These are phyloP conservation scores for Holacanthella duospinosa DNA, from an alignment of 2,888 invertebrate species.

Conservation along the genomic window DNA sequence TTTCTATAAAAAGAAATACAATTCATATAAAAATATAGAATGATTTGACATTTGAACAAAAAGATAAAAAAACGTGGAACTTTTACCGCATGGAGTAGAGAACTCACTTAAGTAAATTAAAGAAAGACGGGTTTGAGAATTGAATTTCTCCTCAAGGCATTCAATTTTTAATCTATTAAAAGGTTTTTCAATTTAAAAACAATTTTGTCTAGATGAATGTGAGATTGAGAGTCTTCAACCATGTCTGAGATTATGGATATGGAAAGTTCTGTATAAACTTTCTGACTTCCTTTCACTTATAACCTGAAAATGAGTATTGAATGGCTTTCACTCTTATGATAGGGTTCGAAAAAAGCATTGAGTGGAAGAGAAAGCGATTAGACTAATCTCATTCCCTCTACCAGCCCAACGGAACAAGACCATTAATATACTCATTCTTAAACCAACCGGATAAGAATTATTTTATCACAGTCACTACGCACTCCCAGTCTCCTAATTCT, in stretches of 20 bases:
- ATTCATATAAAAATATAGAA: too few species aligned
- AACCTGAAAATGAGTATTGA: too few species aligned
- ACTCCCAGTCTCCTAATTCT: not conserved
- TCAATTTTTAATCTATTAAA: slow-evolving; percentile 5
- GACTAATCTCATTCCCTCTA: not conserved
- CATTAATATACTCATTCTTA: not conserved
- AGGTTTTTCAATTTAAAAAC: slow-evolving; percentile 3
- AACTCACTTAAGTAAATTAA: not conserved
- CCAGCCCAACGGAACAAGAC: not conserved
- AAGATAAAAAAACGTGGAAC: too few species aligned
- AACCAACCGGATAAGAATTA: not conserved
- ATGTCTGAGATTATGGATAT: not conserved
- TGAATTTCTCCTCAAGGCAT: not conserved
- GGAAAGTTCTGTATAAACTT: not conserved
- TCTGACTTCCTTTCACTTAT: not conserved
- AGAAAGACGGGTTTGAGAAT: too few species aligned
- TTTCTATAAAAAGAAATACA: too few species aligned
- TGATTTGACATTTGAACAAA: too few species aligned
- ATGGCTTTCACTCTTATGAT: not conserved
- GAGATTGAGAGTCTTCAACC: not conserved
- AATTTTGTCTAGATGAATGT: not conserved
- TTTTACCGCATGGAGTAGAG: not conserved
- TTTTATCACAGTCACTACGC: not conserved
- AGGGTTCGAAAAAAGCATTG: not conserved
- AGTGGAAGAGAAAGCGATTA: slow-evolving; percentile 1